These are phyloP conservation scores for Diuraphis noxia DNA, from an alignment of 1,140 invertebrate species.

Conservation along the genomic window DNA sequence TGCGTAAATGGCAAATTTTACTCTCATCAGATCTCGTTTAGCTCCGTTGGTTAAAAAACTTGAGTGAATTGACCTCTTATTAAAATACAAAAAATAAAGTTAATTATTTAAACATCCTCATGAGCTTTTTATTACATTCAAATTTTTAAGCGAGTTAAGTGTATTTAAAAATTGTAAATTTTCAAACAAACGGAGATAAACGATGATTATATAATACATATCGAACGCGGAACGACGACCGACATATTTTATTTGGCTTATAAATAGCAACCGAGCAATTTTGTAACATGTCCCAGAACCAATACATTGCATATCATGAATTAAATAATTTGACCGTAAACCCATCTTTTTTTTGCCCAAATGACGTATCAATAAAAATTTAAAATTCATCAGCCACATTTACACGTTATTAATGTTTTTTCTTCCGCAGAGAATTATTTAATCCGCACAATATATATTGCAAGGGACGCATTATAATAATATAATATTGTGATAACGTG, in stretches of 20 bases:
- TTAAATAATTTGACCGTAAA: neutral
- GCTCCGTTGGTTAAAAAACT: too few relatives aligned
- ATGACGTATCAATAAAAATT: neutral
- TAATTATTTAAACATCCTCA: too few relatives aligned
- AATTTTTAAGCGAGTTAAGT: too few relatives aligned
- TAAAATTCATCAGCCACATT: neutral
- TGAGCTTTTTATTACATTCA: too few relatives aligned
- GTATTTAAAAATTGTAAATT: too few relatives aligned
- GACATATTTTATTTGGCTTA: neutral
- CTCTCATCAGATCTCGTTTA: too few relatives aligned
- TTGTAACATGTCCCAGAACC: neutral
- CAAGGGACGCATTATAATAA: neutral
- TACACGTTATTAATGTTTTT: neutral
- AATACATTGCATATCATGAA: neutral
- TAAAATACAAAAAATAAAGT: too few relatives aligned
- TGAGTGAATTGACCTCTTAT: too few relatives aligned
- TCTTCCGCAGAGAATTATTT: neutral
- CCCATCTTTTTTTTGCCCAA: neutral
- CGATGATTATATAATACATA: neutral
- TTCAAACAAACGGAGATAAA: too few relatives aligned
- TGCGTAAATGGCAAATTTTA: too few relatives aligned
- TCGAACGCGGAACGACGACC: neutral
- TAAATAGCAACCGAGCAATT: neutral
- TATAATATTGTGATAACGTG: too few relatives aligned
- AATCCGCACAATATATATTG: neutral